Percentiles rank a stretch among this genome's conserved stretches.
These are phyloP conservation scores for Pipa parva DNA, from an alignment of 2,113 vertebrate genomes.

Conservation along the genomic window DNA sequence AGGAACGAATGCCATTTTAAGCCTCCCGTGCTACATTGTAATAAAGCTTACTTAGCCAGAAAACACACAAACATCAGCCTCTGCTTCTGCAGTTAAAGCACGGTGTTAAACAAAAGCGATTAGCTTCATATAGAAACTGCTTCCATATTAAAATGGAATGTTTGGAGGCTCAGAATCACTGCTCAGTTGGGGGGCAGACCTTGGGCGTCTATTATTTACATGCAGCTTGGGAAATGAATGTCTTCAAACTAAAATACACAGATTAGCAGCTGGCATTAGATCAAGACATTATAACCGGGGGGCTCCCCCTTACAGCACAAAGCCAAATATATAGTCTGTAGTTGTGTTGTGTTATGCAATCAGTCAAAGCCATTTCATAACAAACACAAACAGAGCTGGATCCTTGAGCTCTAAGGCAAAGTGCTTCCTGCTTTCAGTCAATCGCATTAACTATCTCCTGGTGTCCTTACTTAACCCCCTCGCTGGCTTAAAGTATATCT, in stretches of 20 bases:
- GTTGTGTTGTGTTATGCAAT: conserved; percentile 32
- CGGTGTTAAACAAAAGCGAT: background rate
- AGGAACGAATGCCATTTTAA: background rate
- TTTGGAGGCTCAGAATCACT: conserved; percentile 7
- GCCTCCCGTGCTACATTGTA: background rate
- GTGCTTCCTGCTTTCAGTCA: conserved; percentile 14
- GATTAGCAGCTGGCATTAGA: conserved; percentile 45
- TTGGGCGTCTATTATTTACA: conserved; percentile 40
- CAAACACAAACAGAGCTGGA: conserved; percentile 11
- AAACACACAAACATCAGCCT: background rate
- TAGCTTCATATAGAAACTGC: conserved; percentile 3
- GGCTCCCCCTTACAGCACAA: conserved; percentile 14
- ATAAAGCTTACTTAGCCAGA: background rate
- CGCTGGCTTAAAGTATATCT: background rate
- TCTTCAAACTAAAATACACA: conserved; percentile 42
- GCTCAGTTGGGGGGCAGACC: conserved; percentile 32
- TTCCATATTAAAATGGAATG: background rate
- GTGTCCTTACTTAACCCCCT: conserved; percentile 28
- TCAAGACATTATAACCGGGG: conserved; percentile 44
- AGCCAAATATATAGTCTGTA: conserved; percentile 7
- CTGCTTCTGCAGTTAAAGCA: background rate
- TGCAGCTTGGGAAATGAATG: conserved; percentile 47
- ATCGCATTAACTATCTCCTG: background rate
- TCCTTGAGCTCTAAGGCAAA: conserved; percentile 1
- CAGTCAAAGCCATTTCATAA: conserved; percentile 31